Conservation (phyloP, 2,888 invertebrate species). For the Hyposoter dolosus region DNA sequence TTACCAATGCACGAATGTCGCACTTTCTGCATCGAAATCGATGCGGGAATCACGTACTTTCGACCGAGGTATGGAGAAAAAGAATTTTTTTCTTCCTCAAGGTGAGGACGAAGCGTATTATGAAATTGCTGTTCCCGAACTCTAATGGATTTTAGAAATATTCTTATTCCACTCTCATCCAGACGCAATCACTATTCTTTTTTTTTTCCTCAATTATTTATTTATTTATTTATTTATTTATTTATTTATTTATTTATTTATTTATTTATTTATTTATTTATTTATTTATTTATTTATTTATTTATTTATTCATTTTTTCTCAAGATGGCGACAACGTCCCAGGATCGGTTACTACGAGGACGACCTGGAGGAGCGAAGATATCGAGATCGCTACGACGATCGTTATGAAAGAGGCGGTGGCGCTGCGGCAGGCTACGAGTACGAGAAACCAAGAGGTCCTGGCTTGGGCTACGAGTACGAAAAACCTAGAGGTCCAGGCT, state of each 20-base stretch:
- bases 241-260: not conserved
- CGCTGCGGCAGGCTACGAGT: conserved; percentile 44
- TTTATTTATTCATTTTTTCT: conserved; percentile 46
- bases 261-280: no score
- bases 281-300: conserved; percentile 9
- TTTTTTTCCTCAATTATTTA: not conserved
- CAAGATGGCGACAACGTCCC: conserved; percentile 75
- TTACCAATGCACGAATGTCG: no score
- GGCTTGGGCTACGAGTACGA: conserved; percentile 65
- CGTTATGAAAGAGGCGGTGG: conserved; percentile 68
- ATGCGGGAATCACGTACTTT: no score
- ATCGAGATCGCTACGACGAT: conserved; percentile 76
- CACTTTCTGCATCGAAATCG: no score
- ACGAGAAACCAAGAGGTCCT: no score
- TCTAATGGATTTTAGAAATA: conserved; percentile 48
- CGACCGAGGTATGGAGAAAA: no score
- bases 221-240: conserved; percentile 24
- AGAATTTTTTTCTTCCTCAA: conserved; percentile 21
- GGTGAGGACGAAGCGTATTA: conserved; percentile 29
- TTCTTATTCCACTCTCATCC: not conserved
- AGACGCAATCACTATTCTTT: not conserved
- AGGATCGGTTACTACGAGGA: conserved; percentile 77
- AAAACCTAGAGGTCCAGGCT: conserved; percentile 71
- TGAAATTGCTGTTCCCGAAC: conserved; percentile 41
- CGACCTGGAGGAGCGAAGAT: conserved; percentile 75